Conservation (phyloP, 2,888 invertebrate genomes). For the Kryphioiulus occultus region DNA sequence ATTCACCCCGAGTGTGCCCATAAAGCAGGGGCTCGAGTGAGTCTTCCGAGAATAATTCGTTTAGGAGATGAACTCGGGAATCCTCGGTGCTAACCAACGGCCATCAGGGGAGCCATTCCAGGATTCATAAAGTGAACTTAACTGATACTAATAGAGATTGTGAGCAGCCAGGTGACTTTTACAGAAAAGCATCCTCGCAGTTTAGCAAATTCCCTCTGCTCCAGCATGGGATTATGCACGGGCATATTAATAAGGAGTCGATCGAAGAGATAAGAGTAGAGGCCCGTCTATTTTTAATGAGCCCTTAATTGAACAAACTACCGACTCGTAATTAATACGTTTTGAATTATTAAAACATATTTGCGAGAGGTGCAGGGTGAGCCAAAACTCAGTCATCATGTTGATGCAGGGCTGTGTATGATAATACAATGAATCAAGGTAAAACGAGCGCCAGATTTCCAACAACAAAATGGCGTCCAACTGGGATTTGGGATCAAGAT, state of each 20-base stretch:
- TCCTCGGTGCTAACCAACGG: background rate
- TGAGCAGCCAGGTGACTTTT: constrained; percentile 17
- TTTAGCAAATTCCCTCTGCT: background rate
- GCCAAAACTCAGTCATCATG: too few relatives aligned
- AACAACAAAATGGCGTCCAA: too few relatives aligned
- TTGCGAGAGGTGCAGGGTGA: background rate
- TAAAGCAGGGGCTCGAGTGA: background rate
- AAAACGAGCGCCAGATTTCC: too few relatives aligned
- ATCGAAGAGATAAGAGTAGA: background rate
- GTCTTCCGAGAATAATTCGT: constrained; percentile 16
- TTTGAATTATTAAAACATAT: background rate
- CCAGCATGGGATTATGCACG: background rate
- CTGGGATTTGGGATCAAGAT: too few relatives aligned
- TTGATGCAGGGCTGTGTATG: too few relatives aligned
- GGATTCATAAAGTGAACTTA: constrained; percentile 1
- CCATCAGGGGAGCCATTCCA: background rate
- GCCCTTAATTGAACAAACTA: constrained; percentile 7
- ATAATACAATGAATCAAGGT: too few relatives aligned
- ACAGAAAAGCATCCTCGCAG: background rate
- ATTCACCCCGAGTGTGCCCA: background rate
- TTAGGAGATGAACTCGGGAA: constrained; percentile 9
- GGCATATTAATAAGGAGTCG: background rate
- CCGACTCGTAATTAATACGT: background rate
- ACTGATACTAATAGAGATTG: constrained; percentile 23
- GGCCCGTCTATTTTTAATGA: background rate